Percentiles rank a stretch among this genome's conserved stretches.
Conservation (phyloP, 2,113 vertebrate genomes). For the Xenus cinereus region DNA sequence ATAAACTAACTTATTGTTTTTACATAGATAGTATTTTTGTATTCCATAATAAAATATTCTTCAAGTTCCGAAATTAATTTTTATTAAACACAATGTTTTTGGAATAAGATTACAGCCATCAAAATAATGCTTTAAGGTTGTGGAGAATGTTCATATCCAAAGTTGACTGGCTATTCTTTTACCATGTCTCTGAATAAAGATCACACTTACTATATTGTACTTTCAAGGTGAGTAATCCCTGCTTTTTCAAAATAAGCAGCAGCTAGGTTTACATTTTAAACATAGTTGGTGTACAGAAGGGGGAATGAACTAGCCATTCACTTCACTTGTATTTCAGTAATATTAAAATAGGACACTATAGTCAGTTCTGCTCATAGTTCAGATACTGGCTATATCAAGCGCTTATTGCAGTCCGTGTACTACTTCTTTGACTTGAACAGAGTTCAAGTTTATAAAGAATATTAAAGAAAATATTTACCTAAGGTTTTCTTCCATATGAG, state of each 20-base stretch:
- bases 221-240: neutral
- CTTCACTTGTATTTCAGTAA: neutral
- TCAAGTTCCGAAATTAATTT: conserved; percentile 32
- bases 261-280: neutral
- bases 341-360: neutral
- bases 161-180: neutral
- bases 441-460: neutral
- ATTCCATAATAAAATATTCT: conserved; percentile 73
- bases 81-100: conserved; percentile 22
- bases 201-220: neutral
- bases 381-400: neutral
- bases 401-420: neutral
- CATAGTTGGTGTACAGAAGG: neutral
- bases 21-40: conserved; percentile 85
- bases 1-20: conserved; percentile 84
- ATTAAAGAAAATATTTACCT: neutral
- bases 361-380: neutral
- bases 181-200: neutral
- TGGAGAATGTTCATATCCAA: neutral
- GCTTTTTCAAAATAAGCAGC: neutral
- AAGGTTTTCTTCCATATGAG: neutral
- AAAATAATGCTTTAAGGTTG: neutral
- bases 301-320: neutral
- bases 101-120: neutral
- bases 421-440: neutral